Evolutionary conservation across 2,888 invertebrate genomes (phyloP), one percentile per base, ranked within the genome.

Genomic region (Cheilosia impressa): DNA sequence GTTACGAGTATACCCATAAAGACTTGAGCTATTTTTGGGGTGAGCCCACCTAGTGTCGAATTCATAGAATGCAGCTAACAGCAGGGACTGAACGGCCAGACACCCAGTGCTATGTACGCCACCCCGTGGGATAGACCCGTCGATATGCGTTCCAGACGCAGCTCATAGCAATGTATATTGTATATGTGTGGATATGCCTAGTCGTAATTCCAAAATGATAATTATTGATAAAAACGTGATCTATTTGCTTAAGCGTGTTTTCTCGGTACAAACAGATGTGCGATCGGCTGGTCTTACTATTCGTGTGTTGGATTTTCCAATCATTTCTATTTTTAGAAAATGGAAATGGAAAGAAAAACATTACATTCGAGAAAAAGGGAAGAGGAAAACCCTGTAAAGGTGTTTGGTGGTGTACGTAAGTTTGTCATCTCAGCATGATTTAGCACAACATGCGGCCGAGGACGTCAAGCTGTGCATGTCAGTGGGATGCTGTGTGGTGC

Each of bases 181-280:
- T 55, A 47, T 50, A 7, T 52, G 62, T 57, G 47, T 38, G 50
- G 68, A n/a, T 57, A 47, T 50, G 66, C 69, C 52, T 24, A 52
- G 50, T 41, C 41, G 71, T 73, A 73, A 73, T 19, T 69, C 52
- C 69, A 76, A 66, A 58, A 76, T 79, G 68, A 68, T 80, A 81
- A 81, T 85, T 72, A 85, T 85, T 80, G 80, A 80, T 80, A 76
- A 76, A 85, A 85, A 85, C 81, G 85, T 85, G 85, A 85, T 81
- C 81, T 85, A 81, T 85, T 85, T 85, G 85, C 81, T 85, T 81
- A 85, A 85, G 81, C 76, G 85, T 77, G 71, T 85, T 81, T 80
- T 75, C 62, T 68, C 69, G 69, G 66, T 76, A 55, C 38, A 81
- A 77, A 68, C 85, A 85, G 76, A 85, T 85, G 85, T 76, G 76